Conservation (phyloP, 2,113 vertebrate species). For the cat (Felis catus) region F.catus_Fca126_mat1.0 CM031424.1:55916501-55917000, state of each 20-base stretch:
- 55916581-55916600: slow-evolving; percentile 44
- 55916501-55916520: slow-evolving; percentile 13
- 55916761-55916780: background rate
- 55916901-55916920: background rate
- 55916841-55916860: background rate
- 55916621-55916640: slow-evolving; percentile 51
- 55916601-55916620: background rate
- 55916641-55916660: slow-evolving; percentile 10
- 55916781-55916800: background rate
- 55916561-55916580: slow-evolving; percentile 44
- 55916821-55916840: background rate
- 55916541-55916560: background rate
- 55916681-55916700: background rate
- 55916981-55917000: background rate
- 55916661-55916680: background rate
- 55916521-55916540: slow-evolving; percentile 8
- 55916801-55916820: background rate
- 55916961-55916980: background rate
- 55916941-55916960: background rate
- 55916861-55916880: background rate
- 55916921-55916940: background rate
- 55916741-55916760: background rate
- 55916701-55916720: background rate
- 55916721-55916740: slow-evolving; percentile 52
- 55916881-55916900: background rate